Conservation (phyloP, 92 coral and sea anemone genomes). For the Phenganax subtilis region DNA sequence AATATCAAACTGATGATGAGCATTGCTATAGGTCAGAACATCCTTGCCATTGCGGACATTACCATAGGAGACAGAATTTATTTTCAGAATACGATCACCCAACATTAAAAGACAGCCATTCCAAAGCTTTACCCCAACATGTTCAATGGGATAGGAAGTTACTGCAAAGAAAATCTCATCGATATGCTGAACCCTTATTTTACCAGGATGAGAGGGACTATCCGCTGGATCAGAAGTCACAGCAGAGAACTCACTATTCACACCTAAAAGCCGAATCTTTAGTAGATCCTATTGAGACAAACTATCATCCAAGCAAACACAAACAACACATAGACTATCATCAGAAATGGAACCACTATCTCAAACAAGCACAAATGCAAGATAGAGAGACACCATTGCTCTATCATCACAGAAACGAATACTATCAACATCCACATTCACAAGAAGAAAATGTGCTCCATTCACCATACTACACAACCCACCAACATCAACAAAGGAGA, state of each 20-base stretch:
- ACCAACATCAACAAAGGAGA: not conserved
- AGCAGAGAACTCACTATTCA: not conserved
- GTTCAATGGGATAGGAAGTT: not conserved
- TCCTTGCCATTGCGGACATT: constrained; percentile 10
- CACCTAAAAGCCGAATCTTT: not conserved
- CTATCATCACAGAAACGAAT: not conserved
- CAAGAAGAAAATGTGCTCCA: not conserved
- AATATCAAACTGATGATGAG: not conserved
- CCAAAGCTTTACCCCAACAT: not conserved
- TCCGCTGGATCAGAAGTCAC: not conserved
- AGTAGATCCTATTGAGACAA: not conserved
- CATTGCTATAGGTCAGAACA: not conserved
- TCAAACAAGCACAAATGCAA: not conserved
- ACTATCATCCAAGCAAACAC: not conserved
- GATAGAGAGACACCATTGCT: not conserved
- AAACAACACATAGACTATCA: not conserved
- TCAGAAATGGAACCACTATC: not conserved
- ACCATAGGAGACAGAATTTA: not conserved
- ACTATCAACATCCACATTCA: not conserved
- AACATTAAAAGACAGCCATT: not conserved
- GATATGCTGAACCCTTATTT: too few species aligned
- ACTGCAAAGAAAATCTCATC: too few species aligned
- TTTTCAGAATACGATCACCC: not conserved
- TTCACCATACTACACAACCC: constrained; percentile 6
- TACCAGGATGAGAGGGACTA: too few species aligned